Conservation (phyloP, 2,888 invertebrate genomes). For the Ceratothoa steindachneri region DNA sequence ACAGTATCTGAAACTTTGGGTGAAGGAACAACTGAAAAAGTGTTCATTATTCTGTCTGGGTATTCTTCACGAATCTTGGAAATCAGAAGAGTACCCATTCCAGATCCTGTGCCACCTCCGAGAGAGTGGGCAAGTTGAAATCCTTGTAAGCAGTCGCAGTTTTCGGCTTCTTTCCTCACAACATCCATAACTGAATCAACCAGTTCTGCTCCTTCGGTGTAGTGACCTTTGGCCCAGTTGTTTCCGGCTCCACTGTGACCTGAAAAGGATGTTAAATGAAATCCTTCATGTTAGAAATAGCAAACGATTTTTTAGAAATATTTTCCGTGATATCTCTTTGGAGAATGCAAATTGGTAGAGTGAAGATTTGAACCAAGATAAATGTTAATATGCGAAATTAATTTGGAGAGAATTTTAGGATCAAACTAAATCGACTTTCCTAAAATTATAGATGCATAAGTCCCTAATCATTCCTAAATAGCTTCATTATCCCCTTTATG, state of each 20-base stretch:
- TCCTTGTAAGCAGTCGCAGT: conserved; percentile 63
- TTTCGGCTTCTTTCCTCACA: conserved; percentile 59
- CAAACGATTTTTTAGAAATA: too few species aligned
- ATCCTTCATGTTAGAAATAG: too few species aligned
- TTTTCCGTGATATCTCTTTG: too few species aligned
- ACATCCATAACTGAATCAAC: conserved; percentile 61
- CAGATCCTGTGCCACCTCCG: conserved; percentile 83
- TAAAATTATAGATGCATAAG: too few species aligned
- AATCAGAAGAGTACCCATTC: conserved; percentile 80
- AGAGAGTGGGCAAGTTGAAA: conserved; percentile 77
- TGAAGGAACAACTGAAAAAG: conserved; percentile 67
- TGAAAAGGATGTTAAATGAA: conserved; percentile 46
- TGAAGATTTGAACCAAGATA: too few species aligned
- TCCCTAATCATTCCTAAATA: too few species aligned
- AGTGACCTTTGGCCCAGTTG: conserved; percentile 61
- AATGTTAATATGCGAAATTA: too few species aligned
- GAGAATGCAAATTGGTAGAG: too few species aligned
- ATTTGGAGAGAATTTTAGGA: too few species aligned
- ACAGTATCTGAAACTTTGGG: conserved; percentile 66
- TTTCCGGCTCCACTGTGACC: conserved; percentile 56
- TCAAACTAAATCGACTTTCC: too few species aligned
- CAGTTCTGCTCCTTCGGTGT: conserved; percentile 64
- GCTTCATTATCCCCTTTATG: too few species aligned
- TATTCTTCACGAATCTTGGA: conserved; percentile 85
- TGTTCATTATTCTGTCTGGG: conserved; percentile 63